phyloP scores from a whole-genome alignment of 2,797 vertebrate species.

The Myotis findleyi region DNA sequence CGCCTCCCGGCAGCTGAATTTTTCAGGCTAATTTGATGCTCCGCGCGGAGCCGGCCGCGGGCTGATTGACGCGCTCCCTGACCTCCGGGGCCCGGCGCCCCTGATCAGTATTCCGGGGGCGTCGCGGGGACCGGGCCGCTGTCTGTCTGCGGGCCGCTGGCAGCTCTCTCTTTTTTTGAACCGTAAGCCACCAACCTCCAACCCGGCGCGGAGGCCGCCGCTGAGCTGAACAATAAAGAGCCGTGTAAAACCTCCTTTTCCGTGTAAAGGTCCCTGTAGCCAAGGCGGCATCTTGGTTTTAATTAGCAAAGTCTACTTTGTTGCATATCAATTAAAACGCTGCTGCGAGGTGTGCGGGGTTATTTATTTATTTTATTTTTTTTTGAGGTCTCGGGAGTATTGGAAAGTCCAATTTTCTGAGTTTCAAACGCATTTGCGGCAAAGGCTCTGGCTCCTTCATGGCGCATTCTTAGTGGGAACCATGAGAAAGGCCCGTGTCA shows the following conservation, averaged over 20 bases:
- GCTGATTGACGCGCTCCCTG: slow-evolving; percentile 99
- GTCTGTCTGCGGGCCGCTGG: slow-evolving; percentile 96
- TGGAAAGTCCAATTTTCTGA: slow-evolving; percentile 85
- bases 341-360: slow-evolving; percentile 53
- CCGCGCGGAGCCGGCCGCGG: slow-evolving; percentile 95
- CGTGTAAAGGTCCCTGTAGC: slow-evolving; percentile 92
- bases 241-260: slow-evolving; percentile 91
- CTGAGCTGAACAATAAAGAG: slow-evolving; percentile 90
- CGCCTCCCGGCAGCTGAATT: slow-evolving; percentile 96
- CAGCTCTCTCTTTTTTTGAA: slow-evolving; percentile 88
- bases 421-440: slow-evolving; percentile 82
- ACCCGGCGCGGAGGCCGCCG: slow-evolving; percentile 89
- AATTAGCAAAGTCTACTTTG: slow-evolving; percentile 93
- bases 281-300: slow-evolving; percentile 90
- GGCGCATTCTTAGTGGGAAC: slow-evolving; percentile 58
- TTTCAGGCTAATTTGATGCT: slow-evolving; percentile 98
- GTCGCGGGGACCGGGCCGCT: slow-evolving; percentile 95
- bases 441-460: slow-evolving; percentile 60
- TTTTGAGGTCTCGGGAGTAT: slow-evolving; percentile 84
- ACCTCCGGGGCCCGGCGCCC: slow-evolving; percentile 95
- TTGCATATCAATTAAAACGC: slow-evolving; percentile 92
- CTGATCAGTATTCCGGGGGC: slow-evolving; percentile 99
- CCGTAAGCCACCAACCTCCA: slow-evolving; percentile 90
- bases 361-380: slow-evolving; percentile 68
- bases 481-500: slow-evolving; percentile 22